Conservation (phyloP, 2,797 vertebrate genomes). For the Neoniphon sammara region DNA sequence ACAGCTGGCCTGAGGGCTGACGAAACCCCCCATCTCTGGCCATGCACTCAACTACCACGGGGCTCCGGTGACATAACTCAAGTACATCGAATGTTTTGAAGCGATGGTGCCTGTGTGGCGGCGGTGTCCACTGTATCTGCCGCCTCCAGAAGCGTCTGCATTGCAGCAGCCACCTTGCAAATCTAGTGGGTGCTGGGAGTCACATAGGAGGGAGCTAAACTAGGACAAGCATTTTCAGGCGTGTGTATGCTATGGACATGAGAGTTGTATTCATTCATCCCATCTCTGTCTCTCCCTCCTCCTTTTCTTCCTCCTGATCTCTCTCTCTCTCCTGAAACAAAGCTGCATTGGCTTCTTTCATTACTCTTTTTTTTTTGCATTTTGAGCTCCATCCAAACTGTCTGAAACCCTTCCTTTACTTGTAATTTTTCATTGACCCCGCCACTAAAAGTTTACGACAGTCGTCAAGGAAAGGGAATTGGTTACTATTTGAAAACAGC, state of each 20-base stretch:
- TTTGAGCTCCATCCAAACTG: background rate
- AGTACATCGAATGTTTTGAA: constrained; percentile 22
- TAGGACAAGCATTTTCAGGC: constrained; percentile 66
- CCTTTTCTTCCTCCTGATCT: background rate
- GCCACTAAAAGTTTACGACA: background rate
- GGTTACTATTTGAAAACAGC: background rate
- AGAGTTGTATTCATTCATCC: constrained; percentile 47
- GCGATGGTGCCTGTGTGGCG: constrained; percentile 16
- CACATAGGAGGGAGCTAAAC: constrained; percentile 41
- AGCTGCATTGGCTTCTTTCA: constrained; percentile 2
- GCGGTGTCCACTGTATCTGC: constrained; percentile 35
- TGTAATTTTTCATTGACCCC: background rate
- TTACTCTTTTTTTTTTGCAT: background rate
- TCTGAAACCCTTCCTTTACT: background rate
- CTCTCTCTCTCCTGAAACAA: background rate
- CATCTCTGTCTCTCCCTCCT: background rate
- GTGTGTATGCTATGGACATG: constrained; percentile 15
- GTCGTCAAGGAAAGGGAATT: constrained; percentile 6
- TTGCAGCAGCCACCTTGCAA: constrained; percentile 65
- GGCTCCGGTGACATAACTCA: constrained; percentile 8
- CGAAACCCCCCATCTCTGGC: too few relatives aligned
- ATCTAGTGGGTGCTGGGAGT: constrained; percentile 67
- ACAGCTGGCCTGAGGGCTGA: too few relatives aligned
- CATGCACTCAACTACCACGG: too few relatives aligned
- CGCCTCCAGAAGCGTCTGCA: constrained; percentile 62